Evolutionary conservation across 2,888 invertebrate species (phyloP).

Genomic region (Neoaliturus tenellus): DNA sequence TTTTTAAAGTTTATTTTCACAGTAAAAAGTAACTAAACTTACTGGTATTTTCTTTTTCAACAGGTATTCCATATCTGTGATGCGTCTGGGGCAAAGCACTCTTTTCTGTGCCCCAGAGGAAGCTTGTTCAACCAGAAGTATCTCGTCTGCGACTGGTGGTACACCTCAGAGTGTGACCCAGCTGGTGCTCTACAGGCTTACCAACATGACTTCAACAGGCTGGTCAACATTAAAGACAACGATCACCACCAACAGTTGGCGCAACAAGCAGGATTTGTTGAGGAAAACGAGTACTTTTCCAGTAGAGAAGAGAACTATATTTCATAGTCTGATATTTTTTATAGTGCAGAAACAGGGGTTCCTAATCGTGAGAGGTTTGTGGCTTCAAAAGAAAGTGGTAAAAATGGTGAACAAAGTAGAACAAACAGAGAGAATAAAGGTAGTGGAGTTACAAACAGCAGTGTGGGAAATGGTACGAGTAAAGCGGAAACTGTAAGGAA

Average conservation of each 20-base stretch:
- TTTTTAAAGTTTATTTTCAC: no score
- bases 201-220: slow-evolving; percentile 44
- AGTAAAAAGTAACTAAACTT: no score
- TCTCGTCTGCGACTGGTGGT: slow-evolving; percentile 77
- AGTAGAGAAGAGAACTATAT: slow-evolving; percentile 26
- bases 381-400: not conserved
- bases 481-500: not conserved
- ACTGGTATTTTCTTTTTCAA: not conserved
- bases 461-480: not conserved
- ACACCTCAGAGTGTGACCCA: slow-evolving; percentile 73
- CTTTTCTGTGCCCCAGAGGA: slow-evolving; percentile 76
- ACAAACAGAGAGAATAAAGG: not conserved
- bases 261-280: not conserved
- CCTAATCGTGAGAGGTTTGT: slow-evolving; percentile 41
- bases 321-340: slow-evolving; percentile 53
- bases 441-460: not conserved
- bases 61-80: slow-evolving; percentile 76
- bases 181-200: not conserved
- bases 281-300: slow-evolving; percentile 2
- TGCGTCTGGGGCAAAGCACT: slow-evolving; percentile 72
- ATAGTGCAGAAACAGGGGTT: slow-evolving; percentile 55
- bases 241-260: not conserved
- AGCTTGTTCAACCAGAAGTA: slow-evolving; percentile 76
- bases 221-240: not conserved
- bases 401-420: not conserved